Conservation (phyloP, 2,113 vertebrate genomes). For the Porphyrio hochstetteri region DNA sequence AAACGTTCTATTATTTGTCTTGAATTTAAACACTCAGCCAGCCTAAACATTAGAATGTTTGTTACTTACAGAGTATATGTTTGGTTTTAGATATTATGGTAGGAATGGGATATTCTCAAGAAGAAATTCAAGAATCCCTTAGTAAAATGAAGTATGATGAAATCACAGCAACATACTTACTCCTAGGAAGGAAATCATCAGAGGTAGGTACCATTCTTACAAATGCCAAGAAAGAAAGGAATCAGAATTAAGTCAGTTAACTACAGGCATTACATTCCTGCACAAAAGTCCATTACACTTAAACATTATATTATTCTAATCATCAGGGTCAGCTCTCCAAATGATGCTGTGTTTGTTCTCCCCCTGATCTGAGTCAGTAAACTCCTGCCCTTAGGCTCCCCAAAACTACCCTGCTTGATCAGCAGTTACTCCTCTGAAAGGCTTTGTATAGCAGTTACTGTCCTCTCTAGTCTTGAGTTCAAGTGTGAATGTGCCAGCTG, state of each 20-base stretch:
- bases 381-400: background rate
- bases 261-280: background rate
- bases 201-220: slow-evolving; percentile 81
- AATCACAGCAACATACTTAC: slow-evolving; percentile 95
- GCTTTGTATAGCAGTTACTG: background rate
- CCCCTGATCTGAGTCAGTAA: background rate
- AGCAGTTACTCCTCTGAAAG: background rate
- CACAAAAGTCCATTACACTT: background rate
- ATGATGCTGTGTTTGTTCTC: background rate
- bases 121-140: slow-evolving; percentile 97
- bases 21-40: background rate
- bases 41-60: background rate
- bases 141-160: slow-evolving; percentile 99
- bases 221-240: background rate
- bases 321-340: background rate
- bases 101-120: slow-evolving; percentile 97
- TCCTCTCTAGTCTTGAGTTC: background rate
- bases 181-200: slow-evolving; percentile 93
- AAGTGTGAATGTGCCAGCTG: background rate
- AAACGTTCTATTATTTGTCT: background rate
- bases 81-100: slow-evolving; percentile 91
- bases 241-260: background rate
- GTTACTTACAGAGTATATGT: slow-evolving; percentile 5
- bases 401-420: background rate
- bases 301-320: background rate